Evolutionary conservation across 2,888 invertebrate genomes (phyloP), one percentile per base, ranked within the genome.

Genomic region (Lycaena phlaeas): DNA sequence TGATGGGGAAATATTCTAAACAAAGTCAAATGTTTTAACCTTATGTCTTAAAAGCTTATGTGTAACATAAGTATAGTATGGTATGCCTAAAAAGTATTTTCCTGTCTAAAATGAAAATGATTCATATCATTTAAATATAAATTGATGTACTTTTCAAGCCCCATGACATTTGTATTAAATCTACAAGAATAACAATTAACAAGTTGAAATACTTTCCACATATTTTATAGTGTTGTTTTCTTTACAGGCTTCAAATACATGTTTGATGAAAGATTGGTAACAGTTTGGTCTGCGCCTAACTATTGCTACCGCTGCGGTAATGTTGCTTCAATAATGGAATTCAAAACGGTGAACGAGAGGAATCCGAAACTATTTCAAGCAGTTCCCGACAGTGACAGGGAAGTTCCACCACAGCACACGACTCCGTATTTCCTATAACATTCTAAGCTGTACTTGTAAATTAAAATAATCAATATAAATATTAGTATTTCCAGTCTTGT

Each of bases 241-340:
- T 5, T 72, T 87, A 14, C 82, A 94, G 96, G 96, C 48, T 96
- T 92, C 79, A 98, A 97, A 85, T 99, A 97, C 72, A 97, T 98
- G 95, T 99, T 99, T 76, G 93, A 97, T 64, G 93, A 97, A 58
- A 93, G 95, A 69, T 84, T 99, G 56, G 97, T 98, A 25, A 99
- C 99, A 0, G 96, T 99, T 1, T 99, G 99, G 97, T 97, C 98
- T 10, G 99, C 99, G 3, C 99, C 99, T 3, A 99, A 99, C 84
- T 99, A 99, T 77, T 99, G 99, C 79, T 99, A 99, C 73, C 91
- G 99, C 15, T 99, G 99, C 69, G 99, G 98, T 34, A 99, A 99
- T 73, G 92, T 97, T 41, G 99, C 99, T 3, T 96, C 98, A 38
- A 98, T 99, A 59, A 86, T 99, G 65, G 92, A 94, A 70, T 96